Base-by-base conservation (phyloP, 2,888 invertebrate genomes). In the Onthophagus sagittarius region DNA sequence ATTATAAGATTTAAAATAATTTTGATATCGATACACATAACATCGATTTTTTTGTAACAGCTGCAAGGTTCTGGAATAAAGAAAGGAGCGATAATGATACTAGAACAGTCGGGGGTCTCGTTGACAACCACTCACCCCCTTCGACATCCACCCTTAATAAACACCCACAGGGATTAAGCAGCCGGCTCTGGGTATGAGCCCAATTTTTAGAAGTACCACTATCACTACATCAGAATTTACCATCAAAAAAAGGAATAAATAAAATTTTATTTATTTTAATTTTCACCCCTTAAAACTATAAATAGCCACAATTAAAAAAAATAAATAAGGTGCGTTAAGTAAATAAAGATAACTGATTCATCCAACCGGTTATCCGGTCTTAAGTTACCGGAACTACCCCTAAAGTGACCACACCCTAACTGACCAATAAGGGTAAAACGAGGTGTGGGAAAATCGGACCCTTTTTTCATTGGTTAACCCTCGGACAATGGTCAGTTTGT, bases 41-140 rank as follows among this genome's bases (percentile, higher is more conserved):
- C 13, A 14, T 79, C 77, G 77, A 77, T 75, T 76, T 62, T 72
- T 23, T 2, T 71, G 75, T 78, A 79, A 81, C 80, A 81, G 80
- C 80, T 80, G 80, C 78, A 23, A 76, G 78, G 78, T 79, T 75
- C 73, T 72, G 71, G 76, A 79, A 80, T 78, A 80, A 78, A 79
- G 78, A 81, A 79, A 82, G 82, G 82, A 82, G 82, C 81, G 79
- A 81, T 83, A 82, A 83, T 82, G 83, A 82, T 82, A 83, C 83
- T 83, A 82, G 79, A 82, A 81, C 78, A 78, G 78, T 79, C 78
- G 77, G 76, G 77, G 77, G 76, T 32, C 67, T 67, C 32, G 67
- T 67, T 67, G 67, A 31, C 67, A 67, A 23, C 81, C 81, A 82
- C 80, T 67, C 67, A 67, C 67, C 81, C 81, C 82, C 80, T 80